These are phyloP conservation scores for Pseudoatta argentina DNA, from an alignment of 1,140 invertebrate genomes.

Conservation along the genomic window DNA sequence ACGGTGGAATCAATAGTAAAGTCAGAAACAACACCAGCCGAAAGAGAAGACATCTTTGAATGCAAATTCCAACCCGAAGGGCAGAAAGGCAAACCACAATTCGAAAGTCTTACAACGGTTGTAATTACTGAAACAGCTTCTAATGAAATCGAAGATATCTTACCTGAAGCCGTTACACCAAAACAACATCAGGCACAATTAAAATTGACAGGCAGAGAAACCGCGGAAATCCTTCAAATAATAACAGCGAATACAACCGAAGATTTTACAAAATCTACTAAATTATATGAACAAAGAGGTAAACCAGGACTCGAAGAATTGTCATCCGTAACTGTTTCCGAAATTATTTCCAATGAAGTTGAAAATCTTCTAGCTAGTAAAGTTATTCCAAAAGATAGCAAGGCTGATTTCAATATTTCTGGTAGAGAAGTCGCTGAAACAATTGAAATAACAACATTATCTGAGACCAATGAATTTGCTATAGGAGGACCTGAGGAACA, in stretches of 20 bases:
- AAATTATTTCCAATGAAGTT: conserved; percentile 76
- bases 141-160: conserved; percentile 78
- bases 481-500: conserved; percentile 70
- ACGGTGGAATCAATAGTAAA: conserved; percentile 84
- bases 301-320: conserved; percentile 76
- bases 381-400: conserved; percentile 73
- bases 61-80: conserved; percentile 69
- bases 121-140: conserved; percentile 78
- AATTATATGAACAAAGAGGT: conserved; percentile 72
- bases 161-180: conserved; percentile 71
- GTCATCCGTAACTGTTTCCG: conserved; percentile 73
- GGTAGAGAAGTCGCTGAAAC: conserved; percentile 80
- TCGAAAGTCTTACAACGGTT: conserved; percentile 79
- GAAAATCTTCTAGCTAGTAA: conserved; percentile 69
- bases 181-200: conserved; percentile 76
- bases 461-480: conserved; percentile 55
- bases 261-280: conserved; percentile 67
- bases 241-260: conserved; percentile 74
- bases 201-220: conserved; percentile 74
- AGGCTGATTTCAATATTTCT: conserved; percentile 74
- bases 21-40: conserved; percentile 80
- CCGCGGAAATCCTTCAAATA: conserved; percentile 78
- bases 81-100: conserved; percentile 75
- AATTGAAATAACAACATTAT: conserved; percentile 75
- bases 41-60: conserved; percentile 78